Conservation (phyloP, 2,797 vertebrate species). For the Aldrovandia affinis region DNA sequence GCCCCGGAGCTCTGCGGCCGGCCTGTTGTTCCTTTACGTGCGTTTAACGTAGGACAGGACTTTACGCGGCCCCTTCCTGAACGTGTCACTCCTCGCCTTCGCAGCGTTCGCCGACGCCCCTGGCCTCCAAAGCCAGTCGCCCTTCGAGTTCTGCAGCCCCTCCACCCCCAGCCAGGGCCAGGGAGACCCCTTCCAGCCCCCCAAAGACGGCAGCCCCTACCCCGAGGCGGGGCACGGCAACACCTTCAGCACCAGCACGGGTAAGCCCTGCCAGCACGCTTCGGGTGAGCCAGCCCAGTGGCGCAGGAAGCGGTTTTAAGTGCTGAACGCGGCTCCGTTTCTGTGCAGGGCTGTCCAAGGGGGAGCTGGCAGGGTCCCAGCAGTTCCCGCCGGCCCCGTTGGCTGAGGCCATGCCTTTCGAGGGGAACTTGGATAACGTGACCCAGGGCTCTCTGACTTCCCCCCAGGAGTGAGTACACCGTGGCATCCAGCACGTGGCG, state of each 20-base stretch:
- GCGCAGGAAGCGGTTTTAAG: neutral
- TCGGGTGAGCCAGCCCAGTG: neutral
- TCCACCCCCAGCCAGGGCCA: slow-evolving; percentile 72
- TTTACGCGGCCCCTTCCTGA: slow-evolving; percentile 11
- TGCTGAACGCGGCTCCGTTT: neutral
- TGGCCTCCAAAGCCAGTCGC: slow-evolving; percentile 72
- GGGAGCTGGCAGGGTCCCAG: slow-evolving; percentile 81
- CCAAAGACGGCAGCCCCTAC: slow-evolving; percentile 73
- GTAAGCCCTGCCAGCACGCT: slow-evolving; percentile 46
- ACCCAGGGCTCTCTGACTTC: slow-evolving; percentile 74
- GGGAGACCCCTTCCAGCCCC: slow-evolving; percentile 70
- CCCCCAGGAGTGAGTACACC: slow-evolving; percentile 84
- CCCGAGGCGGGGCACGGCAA: slow-evolving; percentile 71
- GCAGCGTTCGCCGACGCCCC: slow-evolving; percentile 68
- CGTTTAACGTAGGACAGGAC: slow-evolving; percentile 48
- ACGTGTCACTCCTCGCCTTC: neutral
- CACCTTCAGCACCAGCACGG: slow-evolving; percentile 74
- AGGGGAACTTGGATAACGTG: slow-evolving; percentile 70
- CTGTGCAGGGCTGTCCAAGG: slow-evolving; percentile 79
- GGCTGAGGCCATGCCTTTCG: slow-evolving; percentile 80
- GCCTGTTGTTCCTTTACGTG: neutral
- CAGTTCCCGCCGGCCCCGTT: slow-evolving; percentile 81
- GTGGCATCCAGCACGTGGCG: neutral
- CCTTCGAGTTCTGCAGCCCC: slow-evolving; percentile 80
- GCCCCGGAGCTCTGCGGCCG: neutral